Evolutionary conservation across 1,140 invertebrate genomes (phyloP), one percentile per base, ranked within the genome.

Genomic region (Parasteatoda tepidariorum): DNA sequence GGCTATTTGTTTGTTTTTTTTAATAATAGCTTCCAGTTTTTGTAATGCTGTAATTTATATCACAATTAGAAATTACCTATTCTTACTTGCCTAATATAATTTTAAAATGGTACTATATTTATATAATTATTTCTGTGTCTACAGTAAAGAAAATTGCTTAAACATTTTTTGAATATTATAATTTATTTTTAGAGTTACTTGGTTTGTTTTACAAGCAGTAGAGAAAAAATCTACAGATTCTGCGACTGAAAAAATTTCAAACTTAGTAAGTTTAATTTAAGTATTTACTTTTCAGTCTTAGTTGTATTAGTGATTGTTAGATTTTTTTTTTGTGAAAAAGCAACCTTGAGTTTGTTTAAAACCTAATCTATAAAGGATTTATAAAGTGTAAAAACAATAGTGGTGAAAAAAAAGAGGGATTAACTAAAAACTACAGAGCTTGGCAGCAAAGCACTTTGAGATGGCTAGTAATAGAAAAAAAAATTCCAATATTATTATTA

Each of bases 111-210:
- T n/a, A n/a, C n/a, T n/a, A n/a, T n/a, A n/a, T n/a, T n/a, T n/a
- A n/a, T n/a, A n/a, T n/a, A n/a, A n/a, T n/a, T n/a, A n/a, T n/a
- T n/a, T n/a, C n/a, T n/a, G n/a, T n/a, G n/a, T n/a, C n/a, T n/a
- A n/a, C n/a, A n/a, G n/a, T n/a, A n/a, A n/a, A 22, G 6, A 59
- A 22, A 22, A n/a, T 59, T 59, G 55, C 7, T 6, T 6, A 22
- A n/a, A n/a, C n/a, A 6, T 59, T n/a, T 59, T 15, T 2, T n/a
- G 7, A n/a, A n/a, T 59, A 24, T 24, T 6, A 6, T 48, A 9
- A 48, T 48, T 70, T 55, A 30, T 26, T 71, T 31, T 13, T n/a
- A 73, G 70, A 4, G 31, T 73, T 31, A 73, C 70, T n/a, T 73
- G 70, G 70, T 73, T 73, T 73, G 54, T 38, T 57, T 73, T 73